phyloP scores from a whole-genome alignment of 2,888 invertebrate genomes.

The Apamea sordens region DNA sequence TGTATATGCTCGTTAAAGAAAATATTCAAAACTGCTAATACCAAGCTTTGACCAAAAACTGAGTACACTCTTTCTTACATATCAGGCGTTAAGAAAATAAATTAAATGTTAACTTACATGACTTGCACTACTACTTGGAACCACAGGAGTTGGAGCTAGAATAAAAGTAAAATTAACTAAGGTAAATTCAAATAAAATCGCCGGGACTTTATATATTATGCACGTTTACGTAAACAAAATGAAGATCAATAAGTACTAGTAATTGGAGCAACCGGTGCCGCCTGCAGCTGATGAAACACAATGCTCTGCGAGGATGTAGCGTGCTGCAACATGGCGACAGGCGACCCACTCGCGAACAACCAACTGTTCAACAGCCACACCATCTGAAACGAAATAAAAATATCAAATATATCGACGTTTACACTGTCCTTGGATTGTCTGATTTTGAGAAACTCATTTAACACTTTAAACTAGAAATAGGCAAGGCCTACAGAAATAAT shows the following conservation, averaged over 20 bases:
- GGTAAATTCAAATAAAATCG: neutral
- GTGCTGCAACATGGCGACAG: slow-evolving; percentile 84
- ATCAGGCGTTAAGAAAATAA: neutral
- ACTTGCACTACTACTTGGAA: slow-evolving; percentile 44
- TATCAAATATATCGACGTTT: neutral
- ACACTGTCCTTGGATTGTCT: neutral
- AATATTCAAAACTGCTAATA: neutral
- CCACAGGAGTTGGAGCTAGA: slow-evolving; percentile 51
- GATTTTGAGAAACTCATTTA: neutral
- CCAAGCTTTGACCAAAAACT: neutral
- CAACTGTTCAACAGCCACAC: slow-evolving; percentile 74
- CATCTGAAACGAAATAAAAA: slow-evolving; percentile 66
- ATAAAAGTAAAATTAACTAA: neutral
- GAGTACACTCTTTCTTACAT: neutral
- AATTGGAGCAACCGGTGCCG: slow-evolving; percentile 64
- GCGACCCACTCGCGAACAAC: slow-evolving; percentile 73
- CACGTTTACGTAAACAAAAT: neutral
- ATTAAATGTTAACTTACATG: slow-evolving; percentile 44
- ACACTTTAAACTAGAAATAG: neutral
- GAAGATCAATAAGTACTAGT: slow-evolving; percentile 62
- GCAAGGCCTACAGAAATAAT: neutral
- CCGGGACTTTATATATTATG: neutral
- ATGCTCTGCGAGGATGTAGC: slow-evolving; percentile 85
- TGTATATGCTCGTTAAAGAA: neutral
- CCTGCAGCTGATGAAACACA: slow-evolving; percentile 76